phyloP scores from a whole-genome alignment of 2,113 vertebrate species.

The Poeciliopsis turrubarensis region DNA sequence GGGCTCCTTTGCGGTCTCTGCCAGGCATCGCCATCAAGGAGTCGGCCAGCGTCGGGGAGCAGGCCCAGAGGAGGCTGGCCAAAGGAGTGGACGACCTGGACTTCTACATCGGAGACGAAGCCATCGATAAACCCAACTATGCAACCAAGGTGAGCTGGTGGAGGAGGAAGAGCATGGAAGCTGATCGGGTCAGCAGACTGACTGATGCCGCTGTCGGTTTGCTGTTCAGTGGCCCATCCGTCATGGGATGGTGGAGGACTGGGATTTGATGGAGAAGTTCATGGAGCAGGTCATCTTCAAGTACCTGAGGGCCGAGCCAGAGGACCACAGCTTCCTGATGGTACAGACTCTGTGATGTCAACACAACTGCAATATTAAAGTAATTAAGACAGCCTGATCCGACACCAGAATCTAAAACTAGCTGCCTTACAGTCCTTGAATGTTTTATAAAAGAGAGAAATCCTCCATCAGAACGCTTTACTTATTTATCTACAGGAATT shows the following conservation, averaged over 20 bases:
- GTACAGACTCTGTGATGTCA: conserved; percentile 73
- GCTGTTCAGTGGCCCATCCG: conserved; percentile 83
- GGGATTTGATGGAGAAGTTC: conserved; percentile 99
- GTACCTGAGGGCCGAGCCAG: conserved; percentile 97
- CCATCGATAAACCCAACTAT: conserved; percentile 97
- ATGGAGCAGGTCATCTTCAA: conserved; percentile 99
- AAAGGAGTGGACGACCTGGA: conserved; percentile 98
- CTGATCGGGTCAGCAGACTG: not conserved
- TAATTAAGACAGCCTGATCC: too few relatives aligned
- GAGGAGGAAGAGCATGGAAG: not conserved
- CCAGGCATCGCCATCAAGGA: conserved; percentile 99
- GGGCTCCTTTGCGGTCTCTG: too few relatives aligned
- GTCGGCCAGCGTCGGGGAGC: conserved; percentile 96
- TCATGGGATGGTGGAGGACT: conserved; percentile 98
- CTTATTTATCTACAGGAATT: too few relatives aligned
- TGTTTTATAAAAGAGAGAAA: too few relatives aligned
- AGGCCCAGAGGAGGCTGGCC: conserved; percentile 96
- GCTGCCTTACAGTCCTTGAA: too few relatives aligned
- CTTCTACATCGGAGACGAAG: conserved; percentile 98
- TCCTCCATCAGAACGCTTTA: too few relatives aligned
- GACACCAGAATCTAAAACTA: too few relatives aligned
- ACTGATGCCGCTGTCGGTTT: not conserved
- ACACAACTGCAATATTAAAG: too few relatives aligned
- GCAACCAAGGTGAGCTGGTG: conserved; percentile 17
- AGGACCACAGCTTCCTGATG: conserved; percentile 98